Evolutionary conservation across 1,140 invertebrate species (phyloP).

Genomic region (Halesus radiatus): DNA sequence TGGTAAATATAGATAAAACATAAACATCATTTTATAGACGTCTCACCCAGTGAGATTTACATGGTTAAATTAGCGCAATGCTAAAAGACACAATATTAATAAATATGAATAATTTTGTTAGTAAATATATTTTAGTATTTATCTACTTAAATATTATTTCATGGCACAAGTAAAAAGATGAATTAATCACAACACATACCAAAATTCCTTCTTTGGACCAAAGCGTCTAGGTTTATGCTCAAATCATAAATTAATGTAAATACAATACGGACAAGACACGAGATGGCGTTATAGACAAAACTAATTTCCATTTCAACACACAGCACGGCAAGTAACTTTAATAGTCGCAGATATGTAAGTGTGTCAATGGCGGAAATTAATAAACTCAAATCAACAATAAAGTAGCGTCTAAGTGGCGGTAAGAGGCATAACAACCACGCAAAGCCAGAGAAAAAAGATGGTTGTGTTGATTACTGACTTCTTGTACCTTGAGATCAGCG

Average conservation of each 20-base stretch:
- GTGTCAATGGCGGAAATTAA: slow-evolving; percentile 37
- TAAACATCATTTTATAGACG: no score
- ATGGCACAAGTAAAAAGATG: background rate
- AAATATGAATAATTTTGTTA: no score
- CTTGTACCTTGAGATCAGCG: slow-evolving; percentile 93
- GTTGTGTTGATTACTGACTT: slow-evolving; percentile 72
- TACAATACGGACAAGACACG: slow-evolving; percentile 22
- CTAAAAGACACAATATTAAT: no score
- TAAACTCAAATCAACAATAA: slow-evolving; percentile 10
- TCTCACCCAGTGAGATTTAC: no score
- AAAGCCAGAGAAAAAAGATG: slow-evolving; percentile 65
- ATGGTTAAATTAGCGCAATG: no score
- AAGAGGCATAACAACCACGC: slow-evolving; percentile 57
- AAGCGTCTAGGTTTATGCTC: slow-evolving; percentile 28
- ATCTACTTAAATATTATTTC: no score
- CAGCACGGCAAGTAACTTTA: slow-evolving; percentile 8
- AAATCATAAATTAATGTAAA: slow-evolving; percentile 1
- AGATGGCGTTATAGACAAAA: background rate
- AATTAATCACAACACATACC: slow-evolving; percentile 28
- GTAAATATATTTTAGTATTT: no score
- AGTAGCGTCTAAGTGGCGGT: slow-evolving; percentile 4
- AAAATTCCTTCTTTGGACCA: slow-evolving; percentile 23
- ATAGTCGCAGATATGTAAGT: slow-evolving; percentile 29
- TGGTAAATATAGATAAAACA: no score
- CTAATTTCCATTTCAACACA: background rate